Base-by-base conservation (phyloP, 35 echinoderm and acorn worm species). In the Nesometra sesokonis region DNA sequence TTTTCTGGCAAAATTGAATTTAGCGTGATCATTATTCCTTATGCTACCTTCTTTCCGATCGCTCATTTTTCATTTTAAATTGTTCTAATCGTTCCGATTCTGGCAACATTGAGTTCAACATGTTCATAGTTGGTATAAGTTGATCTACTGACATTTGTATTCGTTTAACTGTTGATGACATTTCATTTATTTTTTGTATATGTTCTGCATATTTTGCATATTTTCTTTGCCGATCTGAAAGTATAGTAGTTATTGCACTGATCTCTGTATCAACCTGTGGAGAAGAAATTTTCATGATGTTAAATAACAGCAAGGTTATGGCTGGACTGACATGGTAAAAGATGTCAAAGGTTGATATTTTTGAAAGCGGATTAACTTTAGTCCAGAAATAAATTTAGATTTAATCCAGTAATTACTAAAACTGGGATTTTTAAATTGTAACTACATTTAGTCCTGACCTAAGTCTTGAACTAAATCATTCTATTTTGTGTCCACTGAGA, bases 131-230 rank as follows among this genome's bases (percentile, higher is more conserved):
- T 17, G 92, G 95, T 19, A 98, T 67, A 33, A 98, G 85, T 37
- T 98, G 89, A 35, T 98, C 93, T 31, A 94, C 85, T 23, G 80
- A 91, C 87, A 88, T 93, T 47, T 93, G 89, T 3, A 98, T 86
- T 11, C 93, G 84, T 40, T 93, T 87, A 31, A 98, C 15, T 11
- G 90, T 84, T 34, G 37, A 46, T 36, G 95, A 98, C 95, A 98
- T 98, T 17, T 98, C 95, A 0, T 91, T 90, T 76, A 98, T 94
- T 76, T 98, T 98, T 78, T 94, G 92, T 5, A 98, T 94, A 39
- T 93, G 92, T 85, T 98, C 95, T 0, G 95, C 89, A 33, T 94
- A 86, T 78, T 98, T 98, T 36, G 93, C 92, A 67, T 92, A 98
- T 40, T 89, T 86, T 33, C 87, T 91, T 47, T 93, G 88, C n/a